Base-by-base conservation (phyloP, 2,888 invertebrate species). In the Mallateleia sp. region DNA sequence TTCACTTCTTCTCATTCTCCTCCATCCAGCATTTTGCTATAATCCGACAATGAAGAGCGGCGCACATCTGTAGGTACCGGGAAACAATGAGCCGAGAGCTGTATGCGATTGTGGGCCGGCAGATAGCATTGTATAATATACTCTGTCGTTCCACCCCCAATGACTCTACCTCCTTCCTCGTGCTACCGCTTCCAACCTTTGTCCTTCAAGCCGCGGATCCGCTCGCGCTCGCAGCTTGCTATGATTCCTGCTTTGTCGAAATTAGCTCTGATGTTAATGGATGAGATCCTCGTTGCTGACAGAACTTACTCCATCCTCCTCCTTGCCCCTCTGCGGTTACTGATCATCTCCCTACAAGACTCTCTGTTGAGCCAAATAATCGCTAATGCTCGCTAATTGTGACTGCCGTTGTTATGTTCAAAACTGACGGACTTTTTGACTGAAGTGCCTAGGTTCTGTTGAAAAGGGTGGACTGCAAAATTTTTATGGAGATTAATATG, bases 41-140 rank as follows among this genome's bases (percentile, higher is more conserved):
- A 84, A 87, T 79, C 87, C 62, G 58, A 82, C 85, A 86, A 88
- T 86, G 84, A 81, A 74, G 80, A 91, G 91, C 91, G 92, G 92
- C 91, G 92, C 92, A 93, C 93, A 93, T 93, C 93, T 93, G 93
- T 93, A 94, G 93, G 92, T 93, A 93, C 91, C 91, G 91, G 91
- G 91, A 94, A 94, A 94, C 94, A 94, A 94, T 94, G 94, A 93
- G 91, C 93, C 91, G 93, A 93, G 93, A 93, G 93, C 91, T 91
- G 91, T 93, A 93, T 92, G 92, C 91, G 92, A 94, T 94, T 94
- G 94, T 93, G 93, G 93, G 93, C 91, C 91, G 92, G 92, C 93
- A 94, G 94, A 94, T 94, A 93, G 93, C 93, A 94, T 94, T 94
- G 94, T 94, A 93, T 94, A 94, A 94, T 94, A 94, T 93, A 94